Conservation (phyloP, 2,797 vertebrate genomes). For the Morus bassanus region DNA sequence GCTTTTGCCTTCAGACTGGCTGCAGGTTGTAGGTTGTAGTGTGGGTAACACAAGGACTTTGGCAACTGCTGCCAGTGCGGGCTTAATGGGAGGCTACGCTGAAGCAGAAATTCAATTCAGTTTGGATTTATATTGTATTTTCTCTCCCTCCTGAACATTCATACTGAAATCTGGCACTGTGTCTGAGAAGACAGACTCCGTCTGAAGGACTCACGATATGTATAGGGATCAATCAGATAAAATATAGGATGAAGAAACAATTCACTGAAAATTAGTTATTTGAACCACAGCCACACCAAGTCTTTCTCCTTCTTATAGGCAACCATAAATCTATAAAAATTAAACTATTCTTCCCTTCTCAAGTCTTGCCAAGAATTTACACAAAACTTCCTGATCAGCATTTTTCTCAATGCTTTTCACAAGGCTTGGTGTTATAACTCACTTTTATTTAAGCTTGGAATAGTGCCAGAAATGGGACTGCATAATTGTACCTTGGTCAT, state of each 20-base stretch:
- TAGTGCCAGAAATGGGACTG: neutral
- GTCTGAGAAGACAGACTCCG: neutral
- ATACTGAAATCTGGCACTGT: neutral
- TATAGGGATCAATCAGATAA: neutral
- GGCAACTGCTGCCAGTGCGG: neutral
- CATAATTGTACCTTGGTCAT: neutral
- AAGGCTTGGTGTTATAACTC: neutral
- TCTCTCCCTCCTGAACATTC: neutral
- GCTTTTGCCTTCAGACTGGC: neutral
- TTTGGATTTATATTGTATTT: conserved; percentile 47
- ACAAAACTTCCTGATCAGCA: conserved; percentile 31
- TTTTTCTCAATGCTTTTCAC: neutral
- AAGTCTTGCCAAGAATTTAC: conserved; percentile 30
- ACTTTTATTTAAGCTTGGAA: conserved; percentile 28
- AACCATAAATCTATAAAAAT: conserved; percentile 32
- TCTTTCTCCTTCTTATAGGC: neutral
- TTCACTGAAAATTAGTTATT: conserved; percentile 12
- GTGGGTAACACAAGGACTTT: neutral
- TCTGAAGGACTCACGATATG: neutral
- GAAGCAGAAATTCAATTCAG: conserved; percentile 50
- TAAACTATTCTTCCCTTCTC: neutral
- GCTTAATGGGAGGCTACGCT: conserved; percentile 32
- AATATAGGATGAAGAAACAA: neutral
- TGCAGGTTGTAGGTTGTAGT: neutral
- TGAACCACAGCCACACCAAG: conserved; percentile 20